Evolutionary conservation across 2,797 vertebrate genomes (phyloP).

Genomic region (Urophycis tenuis): DNA sequence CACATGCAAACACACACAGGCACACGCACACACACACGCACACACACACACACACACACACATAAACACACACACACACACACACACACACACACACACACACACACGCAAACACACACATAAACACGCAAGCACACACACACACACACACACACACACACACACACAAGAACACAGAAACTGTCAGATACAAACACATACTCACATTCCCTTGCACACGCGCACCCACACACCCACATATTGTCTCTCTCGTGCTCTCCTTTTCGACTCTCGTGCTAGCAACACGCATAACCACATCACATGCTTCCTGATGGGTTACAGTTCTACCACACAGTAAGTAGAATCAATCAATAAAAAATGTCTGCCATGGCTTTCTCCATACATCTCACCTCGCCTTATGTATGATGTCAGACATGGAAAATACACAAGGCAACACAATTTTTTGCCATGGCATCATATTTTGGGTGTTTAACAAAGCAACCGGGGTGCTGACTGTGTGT

Average conservation of each 20-base stretch:
- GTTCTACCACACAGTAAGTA: not conserved
- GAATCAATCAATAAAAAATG: not conserved
- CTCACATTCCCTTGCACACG: not conserved
- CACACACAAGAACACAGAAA: not conserved
- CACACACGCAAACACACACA: not conserved
- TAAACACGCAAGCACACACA: too few species aligned
- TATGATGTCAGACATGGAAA: not conserved
- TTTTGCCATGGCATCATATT: not conserved
- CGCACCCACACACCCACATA: not conserved
- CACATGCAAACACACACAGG: constrained; percentile 34
- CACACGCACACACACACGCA: not conserved
- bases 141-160: not conserved
- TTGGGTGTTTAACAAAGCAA: not conserved
- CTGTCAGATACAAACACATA: not conserved
- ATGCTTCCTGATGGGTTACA: not conserved
- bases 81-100: not conserved
- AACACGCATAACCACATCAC: not conserved
- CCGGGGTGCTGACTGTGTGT: not conserved
- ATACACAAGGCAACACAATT: not conserved
- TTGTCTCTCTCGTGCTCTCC: not conserved
- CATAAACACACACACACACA: not conserved
- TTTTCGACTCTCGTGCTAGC: not conserved
- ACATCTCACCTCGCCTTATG: not conserved
- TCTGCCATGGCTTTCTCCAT: not conserved
- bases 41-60: not conserved